Conservation (phyloP, 1,140 invertebrate species). For the Samia ricini region DNA sequence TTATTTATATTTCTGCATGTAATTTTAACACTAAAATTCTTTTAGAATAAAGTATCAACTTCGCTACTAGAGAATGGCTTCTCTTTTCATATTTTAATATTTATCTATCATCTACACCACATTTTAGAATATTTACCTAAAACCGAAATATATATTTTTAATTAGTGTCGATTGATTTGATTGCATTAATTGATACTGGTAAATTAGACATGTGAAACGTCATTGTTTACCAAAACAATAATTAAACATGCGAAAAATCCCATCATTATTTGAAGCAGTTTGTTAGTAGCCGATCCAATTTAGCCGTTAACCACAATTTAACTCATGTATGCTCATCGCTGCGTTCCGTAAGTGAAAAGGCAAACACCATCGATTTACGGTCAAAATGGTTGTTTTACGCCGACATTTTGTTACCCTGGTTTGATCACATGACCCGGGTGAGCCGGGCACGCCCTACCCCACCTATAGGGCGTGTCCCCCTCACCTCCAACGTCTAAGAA, state of each 20-base stretch:
- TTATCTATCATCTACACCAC: no score
- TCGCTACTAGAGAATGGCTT: no score
- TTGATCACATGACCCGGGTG: conserved; percentile 50
- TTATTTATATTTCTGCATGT: no score
- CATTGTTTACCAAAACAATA: no score
- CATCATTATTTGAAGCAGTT: neutral
- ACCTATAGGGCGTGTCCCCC: conserved; percentile 43
- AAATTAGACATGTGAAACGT: no score
- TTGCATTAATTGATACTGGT: no score
- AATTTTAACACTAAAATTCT: no score
- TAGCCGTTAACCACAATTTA: neutral
- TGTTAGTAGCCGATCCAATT: neutral
- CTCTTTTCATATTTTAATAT: no score
- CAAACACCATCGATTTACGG: conserved; percentile 39
- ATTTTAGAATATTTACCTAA: no score
- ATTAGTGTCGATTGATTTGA: no score
- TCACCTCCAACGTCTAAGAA: conserved; percentile 18
- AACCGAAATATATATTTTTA: no score
- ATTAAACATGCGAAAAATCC: neutral
- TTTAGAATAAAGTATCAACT: no score
- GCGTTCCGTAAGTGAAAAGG: neutral
- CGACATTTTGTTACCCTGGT: conserved; percentile 54
- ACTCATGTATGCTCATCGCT: neutral
- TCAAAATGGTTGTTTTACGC: conserved; percentile 40
- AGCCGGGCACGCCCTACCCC: conserved; percentile 42